These are phyloP conservation scores for Chironomus tepperi DNA, from an alignment of 1,140 invertebrate genomes.

Conservation along the genomic window DNA sequence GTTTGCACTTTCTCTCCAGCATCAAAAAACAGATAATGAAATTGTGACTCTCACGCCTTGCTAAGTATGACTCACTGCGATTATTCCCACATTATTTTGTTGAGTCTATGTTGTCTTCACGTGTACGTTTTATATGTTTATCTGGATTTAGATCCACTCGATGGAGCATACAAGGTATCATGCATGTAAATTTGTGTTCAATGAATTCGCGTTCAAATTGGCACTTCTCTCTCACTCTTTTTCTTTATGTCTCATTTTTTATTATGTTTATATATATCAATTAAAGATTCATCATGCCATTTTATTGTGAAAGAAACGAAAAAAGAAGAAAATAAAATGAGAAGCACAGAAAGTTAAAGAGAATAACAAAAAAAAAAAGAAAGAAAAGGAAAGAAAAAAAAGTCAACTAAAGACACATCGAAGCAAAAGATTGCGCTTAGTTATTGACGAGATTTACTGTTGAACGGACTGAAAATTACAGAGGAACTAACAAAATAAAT, in stretches of 20 bases:
- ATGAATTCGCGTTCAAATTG: too few species aligned
- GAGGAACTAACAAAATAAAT: background rate
- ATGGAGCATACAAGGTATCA: background rate
- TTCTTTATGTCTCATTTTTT: background rate
- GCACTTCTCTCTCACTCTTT: background rate
- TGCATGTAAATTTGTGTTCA: background rate
- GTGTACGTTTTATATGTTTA: background rate
- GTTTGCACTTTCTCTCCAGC: conserved; percentile 21
- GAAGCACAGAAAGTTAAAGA: too few species aligned
- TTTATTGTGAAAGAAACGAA: background rate
- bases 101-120: background rate
- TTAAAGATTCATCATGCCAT: conserved; percentile 8
- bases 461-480: background rate
- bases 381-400: background rate
- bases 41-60: background rate
- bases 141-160: background rate
- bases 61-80: background rate
- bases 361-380: background rate
- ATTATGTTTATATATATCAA: background rate
- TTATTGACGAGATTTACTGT: conserved; percentile 15
- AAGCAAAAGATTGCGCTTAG: conserved; percentile 10
- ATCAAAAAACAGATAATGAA: background rate
- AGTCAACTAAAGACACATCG: background rate
- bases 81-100: background rate
- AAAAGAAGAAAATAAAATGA: background rate